Evolutionary conservation across 2,113 vertebrate species (phyloP), one percentile per base, ranked within the genome.

Genomic region (Apodemus speciosus): DNA sequence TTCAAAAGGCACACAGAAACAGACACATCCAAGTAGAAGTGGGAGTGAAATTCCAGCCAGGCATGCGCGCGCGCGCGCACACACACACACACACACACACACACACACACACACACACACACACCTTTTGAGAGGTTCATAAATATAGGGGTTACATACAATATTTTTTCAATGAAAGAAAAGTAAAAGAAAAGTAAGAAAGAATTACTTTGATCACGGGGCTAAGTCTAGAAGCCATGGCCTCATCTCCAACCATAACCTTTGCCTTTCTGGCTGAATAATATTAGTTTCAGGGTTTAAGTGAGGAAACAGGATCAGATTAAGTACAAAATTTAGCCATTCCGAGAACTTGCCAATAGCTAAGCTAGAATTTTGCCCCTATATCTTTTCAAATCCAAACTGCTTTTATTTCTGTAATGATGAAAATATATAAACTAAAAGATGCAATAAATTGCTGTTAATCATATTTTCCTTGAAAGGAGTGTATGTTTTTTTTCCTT

Each of bases 381-480:
- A n/a, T 53, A 51, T 21, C 49, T 20, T 38, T 72, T 91, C 83
- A 69, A 88, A 23, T 81, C 89, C 58, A 87, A 86, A 89, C 62
- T 15, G 35, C 32, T 89, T 96, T 95, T 62, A 88, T 40, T 87
- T 94, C 51, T 87, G 10, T 81, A 87, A 32, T 77, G 23, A 77
- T 79, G 43, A 81, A 62, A 94, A 85, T 93, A 85, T 91, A 80
- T 84, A 85, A 88, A 20, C 46, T n/a, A 27, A 69, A 21, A 8
- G 49, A 88, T 76, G 53, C 27, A 68, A 76, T 89, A 90, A 85
- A 66, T 77, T 85, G n/a, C 68, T 64, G 38, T 38, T 71, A 46
- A 86, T 95, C 53, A 69, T 38, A 85, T 84, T 94, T 96, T 89
- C 49, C 81, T 83, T 94, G 46, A 81, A 77, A 93, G 32, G n/a